Evolutionary conservation across 2,888 invertebrate species (phyloP).

Genomic region (Polydrusus pterygomalis): DNA sequence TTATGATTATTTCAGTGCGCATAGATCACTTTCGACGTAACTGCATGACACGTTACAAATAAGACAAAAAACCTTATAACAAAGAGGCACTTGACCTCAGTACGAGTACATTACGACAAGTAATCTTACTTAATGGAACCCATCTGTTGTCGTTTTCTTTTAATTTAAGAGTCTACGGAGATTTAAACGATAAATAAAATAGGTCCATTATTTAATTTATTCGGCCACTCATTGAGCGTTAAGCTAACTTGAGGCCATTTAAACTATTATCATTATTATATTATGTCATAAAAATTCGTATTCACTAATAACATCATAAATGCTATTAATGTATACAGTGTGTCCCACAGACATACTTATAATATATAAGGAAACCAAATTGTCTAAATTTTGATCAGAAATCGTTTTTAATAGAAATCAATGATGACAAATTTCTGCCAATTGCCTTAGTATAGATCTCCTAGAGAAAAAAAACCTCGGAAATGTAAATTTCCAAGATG

Average conservation of each 20-base stretch:
- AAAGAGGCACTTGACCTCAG: slow-evolving; percentile 54
- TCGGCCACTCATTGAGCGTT: slow-evolving; percentile 23
- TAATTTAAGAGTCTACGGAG: slow-evolving; percentile 57
- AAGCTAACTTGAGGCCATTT: slow-evolving; percentile 44
- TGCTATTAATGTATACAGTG: too few relatives aligned
- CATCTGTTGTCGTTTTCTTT: slow-evolving; percentile 54
- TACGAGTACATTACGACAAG: slow-evolving; percentile 34
- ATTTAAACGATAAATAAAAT: slow-evolving; percentile 64
- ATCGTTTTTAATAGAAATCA: too few relatives aligned
- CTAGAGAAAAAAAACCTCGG: too few relatives aligned
- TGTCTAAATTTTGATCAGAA: too few relatives aligned
- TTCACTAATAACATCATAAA: neutral
- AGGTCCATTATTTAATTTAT: slow-evolving; percentile 65
- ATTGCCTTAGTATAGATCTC: too few relatives aligned
- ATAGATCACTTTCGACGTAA: too few relatives aligned
- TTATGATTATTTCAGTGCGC: too few relatives aligned
- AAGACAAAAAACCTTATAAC: slow-evolving; percentile 27
- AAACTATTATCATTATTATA: slow-evolving; percentile 16
- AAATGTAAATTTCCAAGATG: too few relatives aligned
- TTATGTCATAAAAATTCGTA: slow-evolving; percentile 41
- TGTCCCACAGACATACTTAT: too few relatives aligned
- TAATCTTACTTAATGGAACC: slow-evolving; percentile 50
- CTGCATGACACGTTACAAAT: neutral
- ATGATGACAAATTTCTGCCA: too few relatives aligned
- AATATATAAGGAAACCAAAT: too few relatives aligned